phyloP scores from a whole-genome alignment of 2,113 vertebrate genomes.

The Cercopithecus mona region DNA sequence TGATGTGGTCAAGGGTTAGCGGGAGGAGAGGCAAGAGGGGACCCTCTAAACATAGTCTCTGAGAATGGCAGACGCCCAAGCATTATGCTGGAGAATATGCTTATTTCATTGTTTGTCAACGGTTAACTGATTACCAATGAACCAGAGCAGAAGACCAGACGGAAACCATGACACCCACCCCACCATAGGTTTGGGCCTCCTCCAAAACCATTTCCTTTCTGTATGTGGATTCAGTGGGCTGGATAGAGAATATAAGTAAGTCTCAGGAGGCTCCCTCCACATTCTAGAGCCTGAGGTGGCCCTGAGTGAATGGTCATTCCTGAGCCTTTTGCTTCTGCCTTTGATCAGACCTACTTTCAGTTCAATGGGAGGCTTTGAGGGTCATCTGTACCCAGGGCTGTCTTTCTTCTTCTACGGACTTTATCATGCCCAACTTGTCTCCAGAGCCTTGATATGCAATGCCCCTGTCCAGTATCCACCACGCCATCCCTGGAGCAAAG shows the following conservation, averaged over 20 bases:
- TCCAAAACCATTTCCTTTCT: conserved; percentile 53
- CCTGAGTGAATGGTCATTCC: neutral
- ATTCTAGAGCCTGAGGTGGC: neutral
- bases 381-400: conserved; percentile 66
- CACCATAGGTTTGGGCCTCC: neutral
- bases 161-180: conserved; percentile 72
- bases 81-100: neutral
- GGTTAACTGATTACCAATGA: conserved; percentile 46
- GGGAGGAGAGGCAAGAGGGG: neutral
- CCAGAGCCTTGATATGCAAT: conserved; percentile 55
- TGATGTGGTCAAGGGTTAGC: neutral
- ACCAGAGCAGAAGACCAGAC: conserved; percentile 54
- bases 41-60: neutral
- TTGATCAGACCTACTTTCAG: neutral
- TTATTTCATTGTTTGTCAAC: neutral
- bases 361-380: conserved; percentile 69
- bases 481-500: neutral
- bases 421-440: conserved; percentile 44
- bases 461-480: neutral
- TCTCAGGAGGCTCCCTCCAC: neutral
- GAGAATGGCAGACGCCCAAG: neutral
- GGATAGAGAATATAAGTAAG: conserved; percentile 21
- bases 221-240: conserved; percentile 2
- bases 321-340: neutral
- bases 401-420: conserved; percentile 69